These are phyloP conservation scores for Sterna hirundo DNA, from an alignment of 2,113 vertebrate species.

Conservation along the genomic window DNA sequence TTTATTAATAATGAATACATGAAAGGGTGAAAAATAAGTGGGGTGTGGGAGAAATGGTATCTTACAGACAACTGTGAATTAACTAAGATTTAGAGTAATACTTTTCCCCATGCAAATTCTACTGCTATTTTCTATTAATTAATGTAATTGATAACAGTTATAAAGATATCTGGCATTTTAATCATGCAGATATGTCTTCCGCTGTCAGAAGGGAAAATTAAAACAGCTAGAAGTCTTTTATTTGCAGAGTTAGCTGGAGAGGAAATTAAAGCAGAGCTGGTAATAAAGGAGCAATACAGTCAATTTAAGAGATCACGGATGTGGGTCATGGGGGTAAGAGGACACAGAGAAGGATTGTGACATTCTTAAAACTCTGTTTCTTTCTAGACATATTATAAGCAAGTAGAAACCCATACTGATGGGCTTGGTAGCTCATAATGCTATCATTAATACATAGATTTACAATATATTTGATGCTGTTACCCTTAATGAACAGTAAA, in stretches of 20 bases:
- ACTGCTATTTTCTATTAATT: slow-evolving; percentile 71
- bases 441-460: neutral
- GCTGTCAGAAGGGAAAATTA: slow-evolving; percentile 72
- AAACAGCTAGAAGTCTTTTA: slow-evolving; percentile 66
- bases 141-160: slow-evolving; percentile 77
- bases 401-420: neutral
- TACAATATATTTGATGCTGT: neutral
- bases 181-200: slow-evolving; percentile 72
- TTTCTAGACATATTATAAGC: neutral
- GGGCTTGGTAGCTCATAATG: neutral
- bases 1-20: slow-evolving; percentile 46
- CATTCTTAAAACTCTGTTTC: neutral
- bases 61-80: slow-evolving; percentile 21
- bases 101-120: slow-evolving; percentile 46
- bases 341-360: neutral
- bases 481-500: neutral
- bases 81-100: slow-evolving; percentile 51
- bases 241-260: slow-evolving; percentile 55
- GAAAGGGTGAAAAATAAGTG: neutral
- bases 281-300: slow-evolving; percentile 55
- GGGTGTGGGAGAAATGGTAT: neutral
- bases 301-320: slow-evolving; percentile 42
- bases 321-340: neutral
- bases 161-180: slow-evolving; percentile 73
- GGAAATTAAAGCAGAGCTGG: slow-evolving; percentile 64